Conservation (phyloP, 2,797 vertebrate species). For the Myripristis jacobus region DNA sequence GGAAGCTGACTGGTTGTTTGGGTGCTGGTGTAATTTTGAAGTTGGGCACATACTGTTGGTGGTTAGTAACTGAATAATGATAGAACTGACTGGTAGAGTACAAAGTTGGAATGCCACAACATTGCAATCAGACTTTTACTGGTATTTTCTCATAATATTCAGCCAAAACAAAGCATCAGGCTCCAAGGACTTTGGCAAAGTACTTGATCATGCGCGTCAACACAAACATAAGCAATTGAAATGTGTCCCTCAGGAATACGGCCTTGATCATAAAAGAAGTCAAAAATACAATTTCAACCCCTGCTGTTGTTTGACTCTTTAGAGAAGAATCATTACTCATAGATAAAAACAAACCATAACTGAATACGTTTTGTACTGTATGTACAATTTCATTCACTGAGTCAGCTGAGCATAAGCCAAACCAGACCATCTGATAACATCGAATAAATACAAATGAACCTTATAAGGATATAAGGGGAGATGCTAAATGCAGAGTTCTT, state of each 20-base stretch:
- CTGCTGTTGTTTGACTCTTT: background rate
- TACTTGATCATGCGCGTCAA: background rate
- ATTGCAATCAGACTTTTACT: background rate
- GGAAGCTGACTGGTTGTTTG: too few species aligned
- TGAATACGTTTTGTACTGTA: too few species aligned
- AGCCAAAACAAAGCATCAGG: conserved; percentile 15
- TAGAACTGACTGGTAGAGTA: background rate
- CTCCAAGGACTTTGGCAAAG: background rate
- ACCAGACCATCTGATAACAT: background rate
- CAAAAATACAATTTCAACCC: background rate
- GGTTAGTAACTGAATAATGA: background rate
- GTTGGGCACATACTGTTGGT: background rate
- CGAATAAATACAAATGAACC: background rate
- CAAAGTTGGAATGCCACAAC: background rate
- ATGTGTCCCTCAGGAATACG: background rate
- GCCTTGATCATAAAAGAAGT: background rate
- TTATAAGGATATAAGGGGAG: background rate
- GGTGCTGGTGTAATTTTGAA: background rate
- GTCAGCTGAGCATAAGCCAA: background rate
- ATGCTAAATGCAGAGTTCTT: background rate
- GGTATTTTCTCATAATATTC: conserved; percentile 41
- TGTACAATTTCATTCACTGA: too few species aligned
- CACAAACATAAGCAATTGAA: background rate
- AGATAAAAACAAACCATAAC: background rate
- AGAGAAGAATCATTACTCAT: too few species aligned